A percentile compares a stretch with the other conserved stretches of the same genome.
These are phyloP conservation scores for Malthinus seriepunctatus DNA, from an alignment of 2,888 invertebrate species.

Conservation along the genomic window DNA sequence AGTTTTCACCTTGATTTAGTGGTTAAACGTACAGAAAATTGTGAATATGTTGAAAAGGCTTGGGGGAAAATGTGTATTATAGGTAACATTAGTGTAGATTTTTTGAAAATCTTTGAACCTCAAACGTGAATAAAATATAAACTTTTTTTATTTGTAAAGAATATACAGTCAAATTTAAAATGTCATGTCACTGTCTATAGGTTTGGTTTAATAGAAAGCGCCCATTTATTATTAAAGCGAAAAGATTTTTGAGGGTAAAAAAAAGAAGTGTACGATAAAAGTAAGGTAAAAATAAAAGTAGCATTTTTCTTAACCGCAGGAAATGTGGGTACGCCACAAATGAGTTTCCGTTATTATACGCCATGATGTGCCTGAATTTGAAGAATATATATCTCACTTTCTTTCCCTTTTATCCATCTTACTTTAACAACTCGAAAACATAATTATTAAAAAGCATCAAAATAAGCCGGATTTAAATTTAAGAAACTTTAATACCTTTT, in stretches of 20 bases:
- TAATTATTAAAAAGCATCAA: too few species aligned
- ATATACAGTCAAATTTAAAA: slow-evolving; percentile 22
- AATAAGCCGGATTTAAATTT: too few species aligned
- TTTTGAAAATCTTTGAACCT: too few species aligned
- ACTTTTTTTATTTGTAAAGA: slow-evolving; percentile 3
- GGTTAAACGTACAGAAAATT: too few species aligned
- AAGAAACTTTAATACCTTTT: not conserved
- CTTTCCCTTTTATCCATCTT: too few species aligned
- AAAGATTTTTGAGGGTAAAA: slow-evolving; percentile 15
- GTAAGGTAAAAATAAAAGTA: slow-evolving; percentile 10
- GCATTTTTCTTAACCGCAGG: slow-evolving; percentile 14
- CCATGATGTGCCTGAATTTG: slow-evolving; percentile 9
- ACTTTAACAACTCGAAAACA: too few species aligned
- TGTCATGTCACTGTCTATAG: slow-evolving; percentile 25
- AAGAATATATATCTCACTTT: slow-evolving; percentile 15
- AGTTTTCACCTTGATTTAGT: too few species aligned
- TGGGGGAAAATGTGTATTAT: too few species aligned
- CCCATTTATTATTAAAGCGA: slow-evolving; percentile 25
- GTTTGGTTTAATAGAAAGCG: slow-evolving; percentile 12
- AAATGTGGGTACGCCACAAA: slow-evolving; percentile 17
- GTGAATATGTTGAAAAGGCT: too few species aligned
- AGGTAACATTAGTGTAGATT: too few species aligned
- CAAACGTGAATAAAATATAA: slow-evolving; percentile 11
- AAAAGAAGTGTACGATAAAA: slow-evolving; percentile 2
- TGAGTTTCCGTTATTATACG: slow-evolving; percentile 18